Base-by-base conservation (phyloP, 2,113 vertebrate species). In the Festucalex cinctus region DNA sequence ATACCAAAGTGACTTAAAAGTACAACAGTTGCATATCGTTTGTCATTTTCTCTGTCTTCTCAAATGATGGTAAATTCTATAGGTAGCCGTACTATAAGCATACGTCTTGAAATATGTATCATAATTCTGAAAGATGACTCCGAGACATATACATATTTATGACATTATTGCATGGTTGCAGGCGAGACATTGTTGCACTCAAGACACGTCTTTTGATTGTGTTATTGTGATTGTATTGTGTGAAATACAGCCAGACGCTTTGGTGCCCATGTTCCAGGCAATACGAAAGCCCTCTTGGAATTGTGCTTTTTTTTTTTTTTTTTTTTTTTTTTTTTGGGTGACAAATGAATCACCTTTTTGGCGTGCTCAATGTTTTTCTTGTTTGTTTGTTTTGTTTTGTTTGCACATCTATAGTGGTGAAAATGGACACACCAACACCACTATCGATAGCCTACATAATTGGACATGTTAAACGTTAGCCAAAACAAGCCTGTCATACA, bases 1-100 rank as follows among this genome's bases (percentile, higher is more conserved):
- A 86, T 88, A 84, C 85, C 82, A 85, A 89, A 84, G 74, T 74
- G 83, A 88, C 81, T 83, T 88, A 81, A 82, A 89, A 86, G 74
- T 84, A 83, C 71, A 80, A 84, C 70, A 83, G 74, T 85, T 83
- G 78, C 76, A 79, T 86, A 75, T 79, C 67, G 78, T 85, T 85
- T 79, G 74, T 79, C 85, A 70, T 83, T 85, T 88, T 17, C 9
- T 7, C 9, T 14, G 28, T 20, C 12, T 24, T 61, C 36, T 13
- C 57, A 9, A 43, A 78, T 20, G 67, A 13, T 22, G 68, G 73
- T 75, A 75, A 44, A 77, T 74, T 69, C 37, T 73, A n/a, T 19
- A 26, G 60, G 10, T 7, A 5, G 7, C 16, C 20, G 6, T 16
- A 28, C 7, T 35, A 28, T 5, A 62, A 62, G 58, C 6, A 4